phyloP scores from a whole-genome alignment of 2,888 invertebrate genomes.

The Mechanitis messenoides region DNA sequence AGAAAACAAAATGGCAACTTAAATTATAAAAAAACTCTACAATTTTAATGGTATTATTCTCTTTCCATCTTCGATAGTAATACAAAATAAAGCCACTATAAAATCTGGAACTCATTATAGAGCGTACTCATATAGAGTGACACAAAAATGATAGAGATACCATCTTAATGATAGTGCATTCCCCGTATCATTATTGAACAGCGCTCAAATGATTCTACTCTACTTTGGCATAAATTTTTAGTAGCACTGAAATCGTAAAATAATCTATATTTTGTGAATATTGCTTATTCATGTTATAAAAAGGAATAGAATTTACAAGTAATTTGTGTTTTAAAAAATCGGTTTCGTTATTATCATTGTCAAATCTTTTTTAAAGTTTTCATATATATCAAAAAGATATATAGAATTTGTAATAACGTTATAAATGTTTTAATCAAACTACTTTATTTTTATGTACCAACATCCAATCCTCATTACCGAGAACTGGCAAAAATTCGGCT shows the following conservation, averaged over 20 bases:
- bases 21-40: too few relatives aligned
- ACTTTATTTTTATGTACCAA: slow-evolving; percentile 21
- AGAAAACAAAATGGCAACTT: too few relatives aligned
- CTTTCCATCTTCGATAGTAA: not conserved
- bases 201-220: slow-evolving; percentile 28
- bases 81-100: slow-evolving; percentile 3
- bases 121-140: slow-evolving; percentile 45
- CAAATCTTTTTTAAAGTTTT: not conserved
- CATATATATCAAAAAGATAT: not conserved
- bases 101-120: slow-evolving; percentile 38
- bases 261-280: not conserved
- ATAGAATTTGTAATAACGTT: slow-evolving; percentile 5
- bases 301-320: not conserved
- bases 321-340: too few relatives aligned
- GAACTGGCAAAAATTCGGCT: slow-evolving; percentile 32
- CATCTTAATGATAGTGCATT: slow-evolving; percentile 61
- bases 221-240: slow-evolving; percentile 25
- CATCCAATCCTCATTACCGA: slow-evolving; percentile 28
- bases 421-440: slow-evolving; percentile 16
- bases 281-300: not conserved
- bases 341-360: too few relatives aligned
- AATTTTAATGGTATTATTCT: too few relatives aligned
- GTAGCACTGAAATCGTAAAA: slow-evolving; percentile 1
- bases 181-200: slow-evolving; percentile 51
- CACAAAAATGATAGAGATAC: slow-evolving; percentile 44